Base-by-base conservation (phyloP, 2,888 invertebrate species). In the Volucella zonaria region DNA sequence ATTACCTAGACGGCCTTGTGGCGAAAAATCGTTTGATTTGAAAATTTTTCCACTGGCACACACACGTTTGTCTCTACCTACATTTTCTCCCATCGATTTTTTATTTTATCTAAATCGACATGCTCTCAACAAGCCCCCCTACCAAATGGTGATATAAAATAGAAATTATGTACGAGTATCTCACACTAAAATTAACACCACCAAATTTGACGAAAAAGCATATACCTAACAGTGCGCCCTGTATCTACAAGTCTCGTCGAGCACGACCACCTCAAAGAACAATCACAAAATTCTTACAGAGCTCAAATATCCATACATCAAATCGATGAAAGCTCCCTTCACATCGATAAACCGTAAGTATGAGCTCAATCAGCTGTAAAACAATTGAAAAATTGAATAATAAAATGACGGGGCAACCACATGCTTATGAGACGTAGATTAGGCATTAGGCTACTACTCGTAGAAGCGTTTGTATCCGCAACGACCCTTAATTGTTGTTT, bases 321-420 rank as follows among this genome's bases (percentile, higher is more conserved):
- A 56, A 56, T n/a, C 15, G 11, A 31, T 31, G 3, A 6, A 9
- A 8, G 23, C 12, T 12, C 43, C 8, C n/a, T 31, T 10, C 10
- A 42, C 12, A 23, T 8, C 31, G 38, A 2, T 9, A 14, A 1
- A 40, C 3, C 12, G 15, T 18, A 10, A n/a, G 31, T 40, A n/a
- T 62, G n/a, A 43, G 49, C 87, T 87, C 88, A 86, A 89, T 85
- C 87, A 87, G 70, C 73, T 86, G 83, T 61, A 76, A 78, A 62
- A 78, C 59, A 77, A 68, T 73, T 31, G 62, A 67, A 81, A 49
- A 54, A 80, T n/a, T 8, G 23, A 66, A 23, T 42, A 47, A 43
- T 40, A 10, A 40, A 40, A 42, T 43, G 14, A 56, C 11, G 1
- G 18, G 3, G 31, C 61, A 58, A 71, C 47, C 71, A 18, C 67